Percentiles rank a stretch among this genome's conserved stretches.
These are phyloP conservation scores for Lepidonotus clava DNA, from an alignment of 2,888 invertebrate genomes.

Conservation along the genomic window DNA sequence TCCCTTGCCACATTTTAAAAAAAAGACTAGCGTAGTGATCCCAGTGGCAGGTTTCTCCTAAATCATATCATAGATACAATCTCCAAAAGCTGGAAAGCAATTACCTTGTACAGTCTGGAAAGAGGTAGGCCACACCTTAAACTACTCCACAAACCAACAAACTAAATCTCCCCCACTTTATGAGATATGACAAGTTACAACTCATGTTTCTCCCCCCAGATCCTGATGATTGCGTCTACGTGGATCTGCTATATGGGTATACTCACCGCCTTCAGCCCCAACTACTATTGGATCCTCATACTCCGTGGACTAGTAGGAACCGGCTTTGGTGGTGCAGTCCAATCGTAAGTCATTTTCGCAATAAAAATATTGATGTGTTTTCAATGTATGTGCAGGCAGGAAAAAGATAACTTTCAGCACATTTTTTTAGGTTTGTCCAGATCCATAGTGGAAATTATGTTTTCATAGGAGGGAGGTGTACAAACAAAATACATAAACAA, in stretches of 20 bases:
- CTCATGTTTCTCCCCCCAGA: constrained; percentile 69
- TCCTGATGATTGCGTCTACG: constrained; percentile 70
- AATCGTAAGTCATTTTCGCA: constrained; percentile 62
- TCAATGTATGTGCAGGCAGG: background rate
- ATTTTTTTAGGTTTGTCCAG: background rate
- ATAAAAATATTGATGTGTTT: background rate
- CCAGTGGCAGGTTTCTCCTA: too few species aligned
- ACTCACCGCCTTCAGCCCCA: constrained; percentile 75
- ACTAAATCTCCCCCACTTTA: too few species aligned
- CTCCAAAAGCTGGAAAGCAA: too few species aligned
- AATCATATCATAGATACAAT: too few species aligned
- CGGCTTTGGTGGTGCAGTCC: constrained; percentile 76
- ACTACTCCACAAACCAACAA: too few species aligned
- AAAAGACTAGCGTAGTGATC: too few species aligned
- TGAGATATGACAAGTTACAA: too few species aligned
- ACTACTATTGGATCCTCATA: constrained; percentile 76
- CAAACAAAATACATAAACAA: too few species aligned
- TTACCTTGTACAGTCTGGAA: too few species aligned
- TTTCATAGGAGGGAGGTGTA: too few species aligned
- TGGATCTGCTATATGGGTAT: constrained; percentile 78
- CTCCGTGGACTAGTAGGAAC: constrained; percentile 77
- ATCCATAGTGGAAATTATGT: background rate
- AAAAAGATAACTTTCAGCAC: background rate
- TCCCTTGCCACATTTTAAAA: too few species aligned
- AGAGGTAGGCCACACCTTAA: too few species aligned